phyloP scores from a whole-genome alignment of 2,797 vertebrate genomes.

The Rhodeus uyekii region DNA sequence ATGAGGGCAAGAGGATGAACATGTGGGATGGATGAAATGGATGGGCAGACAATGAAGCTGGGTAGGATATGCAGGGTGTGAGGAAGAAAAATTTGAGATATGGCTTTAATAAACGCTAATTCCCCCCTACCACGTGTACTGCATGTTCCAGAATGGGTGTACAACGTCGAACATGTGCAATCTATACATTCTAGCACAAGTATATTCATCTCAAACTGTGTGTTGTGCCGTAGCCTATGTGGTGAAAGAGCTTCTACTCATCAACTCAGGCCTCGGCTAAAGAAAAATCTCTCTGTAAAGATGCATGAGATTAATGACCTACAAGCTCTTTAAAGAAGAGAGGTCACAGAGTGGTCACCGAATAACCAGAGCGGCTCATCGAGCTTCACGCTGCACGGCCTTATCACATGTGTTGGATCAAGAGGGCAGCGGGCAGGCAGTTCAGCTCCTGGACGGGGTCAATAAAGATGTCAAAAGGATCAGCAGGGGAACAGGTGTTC shows the following conservation, averaged over 20 bases:
- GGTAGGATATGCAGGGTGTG: background rate
- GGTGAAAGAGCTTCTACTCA: background rate
- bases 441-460: slow-evolving; percentile 61
- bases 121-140: background rate
- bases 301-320: slow-evolving; percentile 39
- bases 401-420: slow-evolving; percentile 74
- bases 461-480: slow-evolving; percentile 68
- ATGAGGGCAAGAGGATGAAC: slow-evolving; percentile 39
- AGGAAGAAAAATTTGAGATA: background rate
- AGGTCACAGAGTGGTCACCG: slow-evolving; percentile 26
- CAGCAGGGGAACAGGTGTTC: slow-evolving; percentile 52
- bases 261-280: slow-evolving; percentile 14
- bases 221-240: background rate
- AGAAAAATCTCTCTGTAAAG: slow-evolving; percentile 12
- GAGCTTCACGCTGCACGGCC: slow-evolving; percentile 31
- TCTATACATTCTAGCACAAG: background rate
- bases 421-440: slow-evolving; percentile 56
- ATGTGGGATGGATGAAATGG: background rate
- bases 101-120: background rate
- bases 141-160: background rate
- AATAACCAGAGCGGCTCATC: slow-evolving; percentile 53
- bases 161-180: background rate
- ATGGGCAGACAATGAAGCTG: background rate
- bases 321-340: slow-evolving; percentile 17
- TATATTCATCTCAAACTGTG: background rate